Evolutionary conservation across 1,140 invertebrate species (phyloP), one percentile per base, ranked within the genome.

Genomic region (Pristionchus pacificus): DNA sequence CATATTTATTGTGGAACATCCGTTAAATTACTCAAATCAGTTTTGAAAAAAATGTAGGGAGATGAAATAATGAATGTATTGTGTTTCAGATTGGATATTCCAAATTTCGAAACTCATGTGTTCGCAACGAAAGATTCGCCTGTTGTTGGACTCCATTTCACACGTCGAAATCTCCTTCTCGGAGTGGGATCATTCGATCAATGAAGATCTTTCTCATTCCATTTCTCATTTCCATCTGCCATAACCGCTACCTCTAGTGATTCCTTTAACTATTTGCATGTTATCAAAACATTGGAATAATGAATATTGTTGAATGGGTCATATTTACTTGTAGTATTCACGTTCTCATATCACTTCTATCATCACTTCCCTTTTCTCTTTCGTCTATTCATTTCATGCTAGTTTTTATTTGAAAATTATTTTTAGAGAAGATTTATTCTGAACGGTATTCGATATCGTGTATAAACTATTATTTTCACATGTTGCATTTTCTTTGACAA

Each of bases 121-220:
- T 81, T 78, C 60, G 70, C 80, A n/a, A 81, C 79, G 13, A 81
- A 81, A 72, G 64, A 80, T 49, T 81, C 80, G 19, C 62, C 74
- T 13, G 49, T 81, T 2, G 59, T 82, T 14, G 79, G 79, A 32
- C 63, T 81, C 10, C 71, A 81, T 62, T 81, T 81, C 64, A 74
- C 78, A 19, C 60, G 79, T 3, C 78, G 79, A 57, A 81, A 81
- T 60, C 67, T 78, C 27, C 72, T 81, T 3, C 49, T 81, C 32
- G 80, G 73, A 1, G 61, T 83, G 27, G 79, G 79, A 13, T 72
- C 73, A 25, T 81, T 79, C 49, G 74, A 79, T 28, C 78, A 80
- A 66, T 81, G 69, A 78, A 30, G 29, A n/a, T 49, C 38, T 19
- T 57, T 55, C 31, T 19, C 58, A 31, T 62, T 29, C 2, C 24